Conservation (phyloP, 2,797 vertebrate genomes). For the Amazonetta brasiliensis region DNA sequence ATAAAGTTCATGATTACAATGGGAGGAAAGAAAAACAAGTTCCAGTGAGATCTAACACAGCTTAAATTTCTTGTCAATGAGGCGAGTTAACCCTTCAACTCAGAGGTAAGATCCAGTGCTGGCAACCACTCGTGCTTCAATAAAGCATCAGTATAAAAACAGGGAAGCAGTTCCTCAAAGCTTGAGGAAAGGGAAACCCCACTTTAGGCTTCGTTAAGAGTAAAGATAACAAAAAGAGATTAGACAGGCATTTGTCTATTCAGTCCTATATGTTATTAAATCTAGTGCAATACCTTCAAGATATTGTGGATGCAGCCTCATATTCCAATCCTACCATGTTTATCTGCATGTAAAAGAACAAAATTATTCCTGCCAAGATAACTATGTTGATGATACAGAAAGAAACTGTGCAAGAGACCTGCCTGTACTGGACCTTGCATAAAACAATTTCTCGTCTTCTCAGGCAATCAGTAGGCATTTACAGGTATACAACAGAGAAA, state of each 20-base stretch:
- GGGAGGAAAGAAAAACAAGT: background rate
- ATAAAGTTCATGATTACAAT: background rate
- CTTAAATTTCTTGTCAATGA: background rate
- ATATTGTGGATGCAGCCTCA: background rate
- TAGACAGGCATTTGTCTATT: background rate
- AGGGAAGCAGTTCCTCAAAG: background rate
- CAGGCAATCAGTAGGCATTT: background rate
- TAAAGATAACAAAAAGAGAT: background rate
- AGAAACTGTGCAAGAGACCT: background rate
- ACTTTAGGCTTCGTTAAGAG: background rate
- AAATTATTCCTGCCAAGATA: constrained; percentile 15
- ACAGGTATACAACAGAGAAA: background rate
- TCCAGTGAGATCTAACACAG: background rate
- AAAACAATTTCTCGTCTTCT: background rate
- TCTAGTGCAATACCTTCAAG: background rate
- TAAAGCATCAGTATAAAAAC: background rate
- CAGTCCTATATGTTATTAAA: background rate
- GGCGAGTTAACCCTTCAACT: background rate
- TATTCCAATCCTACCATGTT: background rate
- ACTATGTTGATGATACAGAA: background rate
- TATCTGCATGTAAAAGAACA: background rate
- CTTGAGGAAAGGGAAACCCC: background rate
- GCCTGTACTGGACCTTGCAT: background rate
- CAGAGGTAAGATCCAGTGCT: background rate
- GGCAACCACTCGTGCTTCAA: background rate